Base-by-base conservation (phyloP, 2,888 invertebrate species). In the Lasioglossum zephyrum region DNA sequence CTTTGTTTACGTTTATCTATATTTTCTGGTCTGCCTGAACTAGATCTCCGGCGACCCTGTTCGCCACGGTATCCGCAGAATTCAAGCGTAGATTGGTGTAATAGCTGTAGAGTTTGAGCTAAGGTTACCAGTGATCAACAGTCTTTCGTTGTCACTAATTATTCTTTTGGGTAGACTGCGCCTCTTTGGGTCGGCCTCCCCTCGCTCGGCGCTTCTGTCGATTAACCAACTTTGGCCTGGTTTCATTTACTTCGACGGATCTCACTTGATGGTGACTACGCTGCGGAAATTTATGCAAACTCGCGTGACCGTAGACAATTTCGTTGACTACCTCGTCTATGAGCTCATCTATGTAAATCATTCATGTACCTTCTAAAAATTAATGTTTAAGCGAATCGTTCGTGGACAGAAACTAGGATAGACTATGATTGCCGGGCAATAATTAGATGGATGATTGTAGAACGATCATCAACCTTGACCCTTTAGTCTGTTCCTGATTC, bases 21-120 rank as follows among this genome's bases (percentile, higher is more conserved):
- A 26, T 66, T 8, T 41, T 73, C 39, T 73, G 60, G 77, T 70
- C 84, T 78, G 63, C 44, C 69, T 39, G 73, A 47, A 57, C 39
- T 73, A 73, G 47, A 66, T 69, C 9, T 63, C 26, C 63, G 63
- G 63, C 69, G 69, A 22, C 5, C 39, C 69, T 1, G 41, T 69
- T 36, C 41, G 39, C 69, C 69, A 41, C 69, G n/a, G 41, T 72
- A 44, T 44, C 44, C n/a, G 44, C 41, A 44, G 72, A 22, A 26
- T 44, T 41, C 9, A 8, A 22, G 31, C 39, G 31, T 79, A 49
- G 47, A 74, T 53, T 70, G 79, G 18, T 79, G 49, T 77, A 16
- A 73, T 49, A 36, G 79, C 73, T 73, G 26, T 66, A 41, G 49
- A 26, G 47, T 69, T 69, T 41, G 22, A 11, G 69, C 69, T 11